Evolutionary conservation across 2,888 invertebrate genomes (phyloP).

Genomic region (Fragum sueziense): DNA sequence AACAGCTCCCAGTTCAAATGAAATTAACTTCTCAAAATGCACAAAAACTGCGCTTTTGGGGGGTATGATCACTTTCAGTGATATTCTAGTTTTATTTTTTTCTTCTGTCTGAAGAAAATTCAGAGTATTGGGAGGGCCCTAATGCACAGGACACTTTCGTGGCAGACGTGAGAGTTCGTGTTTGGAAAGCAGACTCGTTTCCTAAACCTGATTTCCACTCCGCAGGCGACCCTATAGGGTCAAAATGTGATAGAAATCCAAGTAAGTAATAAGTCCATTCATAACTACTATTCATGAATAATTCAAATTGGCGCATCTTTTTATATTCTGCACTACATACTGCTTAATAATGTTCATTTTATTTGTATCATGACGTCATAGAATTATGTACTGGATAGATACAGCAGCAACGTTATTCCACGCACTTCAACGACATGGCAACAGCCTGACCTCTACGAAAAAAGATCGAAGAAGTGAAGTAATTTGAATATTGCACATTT

Average conservation of each 20-base stretch:
- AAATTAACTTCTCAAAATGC: no score
- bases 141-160: background rate
- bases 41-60: no score
- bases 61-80: no score
- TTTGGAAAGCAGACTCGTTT: constrained; percentile 2
- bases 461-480: no score
- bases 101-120: constrained; percentile 21
- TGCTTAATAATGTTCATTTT: background rate
- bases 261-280: background rate
- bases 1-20: no score
- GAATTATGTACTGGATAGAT: background rate
- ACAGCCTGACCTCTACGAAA: no score
- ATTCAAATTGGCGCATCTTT: background rate
- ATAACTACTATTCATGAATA: background rate
- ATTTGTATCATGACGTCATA: background rate
- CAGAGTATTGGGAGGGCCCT: constrained; percentile 16
- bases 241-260: background rate
- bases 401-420: background rate
- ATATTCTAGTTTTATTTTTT: no score
- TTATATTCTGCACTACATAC: background rate
- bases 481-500: no score
- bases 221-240: background rate
- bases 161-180: constrained; percentile 2
- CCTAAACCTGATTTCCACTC: constrained; percentile 12
- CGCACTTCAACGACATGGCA: background rate